Evolutionary conservation across 2,888 invertebrate species (phyloP), one percentile per base, ranked within the genome.

Genomic region (Drosophila trichaetosa): DNA sequence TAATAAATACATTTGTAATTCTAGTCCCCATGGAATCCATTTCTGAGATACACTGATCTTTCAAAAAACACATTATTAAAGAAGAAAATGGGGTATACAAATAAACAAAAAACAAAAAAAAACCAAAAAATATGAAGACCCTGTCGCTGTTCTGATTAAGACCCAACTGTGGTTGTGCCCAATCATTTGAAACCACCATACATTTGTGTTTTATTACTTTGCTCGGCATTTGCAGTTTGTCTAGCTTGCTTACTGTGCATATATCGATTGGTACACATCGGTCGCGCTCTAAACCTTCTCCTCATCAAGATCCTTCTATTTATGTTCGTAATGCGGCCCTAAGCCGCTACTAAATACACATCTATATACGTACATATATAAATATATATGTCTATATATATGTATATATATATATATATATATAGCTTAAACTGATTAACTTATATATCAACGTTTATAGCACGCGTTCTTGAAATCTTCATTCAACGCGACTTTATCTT

Each of bases 361-460:
- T 72, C 48, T 62, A 65, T 60, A 52, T 58, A 57, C 56, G 60
- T 54, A 53, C 66, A 42, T 52, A 54, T 54, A 61, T 49, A 49
- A 49, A 53, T 63, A 49, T 54, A 61, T 64, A 65, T 69, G 67
- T 64, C 59, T 66, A 75, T 74, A 21, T 83, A 65, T 80, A 58
- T 65, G 49, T 59, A 61, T 66, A 49, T 59, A 61, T 66, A 65
- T 73, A 63, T 60, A 69, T 73, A 71, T 75, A 24, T 81, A 66
- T 83, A 87, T 73, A 81, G 73, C 76, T 79, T 87, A 83, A 76
- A 78, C 76, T 89, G 65, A 75, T 76, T 78, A 80, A 79, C 89
- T 86, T 85, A 87, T 67, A 60, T 81, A 83, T 85, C 79, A 89
- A 89, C 79, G 82, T 79, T 77, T 88, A 83, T 76, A 85, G 87